Evolutionary conservation across 1,140 invertebrate genomes (phyloP), one percentile per base, ranked within the genome.

Genomic region (Drosophila sulfurigaster): DNA sequence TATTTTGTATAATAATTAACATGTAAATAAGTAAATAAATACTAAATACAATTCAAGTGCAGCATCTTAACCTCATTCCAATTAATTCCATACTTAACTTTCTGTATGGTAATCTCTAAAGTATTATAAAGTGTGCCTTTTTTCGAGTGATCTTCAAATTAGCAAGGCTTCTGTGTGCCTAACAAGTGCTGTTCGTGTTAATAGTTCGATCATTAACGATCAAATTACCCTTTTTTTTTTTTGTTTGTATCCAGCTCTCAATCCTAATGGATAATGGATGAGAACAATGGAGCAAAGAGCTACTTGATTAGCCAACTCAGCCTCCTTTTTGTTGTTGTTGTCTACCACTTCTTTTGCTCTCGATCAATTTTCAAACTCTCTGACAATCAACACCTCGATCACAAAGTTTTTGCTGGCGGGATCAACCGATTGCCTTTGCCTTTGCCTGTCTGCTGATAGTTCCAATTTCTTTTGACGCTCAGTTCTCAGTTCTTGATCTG

Each of bases 361-460:
- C 28, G 63, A 54, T 60, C 51, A 41, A 57, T 45, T 67, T 59
- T 32, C 54, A 58, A 25, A 66, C 35, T 59, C 62, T 66, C 43
- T 41, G 49, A 68, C 71, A 69, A 74, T 74, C 57, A 69, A 74
- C 65, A 69, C 49, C 71, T 74, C 71, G 71, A 74, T 62, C 57
- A 57, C 30, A 30, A 74, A 68, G 64, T 73, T 73, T 25, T 54
- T 46, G 32, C 70, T 51, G 32, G 25, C 45, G 38, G 52, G 43
- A 66, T 72, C 7, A 66, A 45, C 46, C 11, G 56, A 73, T 73
- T 57, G 32, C 15, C 48, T 46, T 74, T 74, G 30, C 41, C n/a
- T n/a, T 2, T 30, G 41, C 13, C 28, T 41, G 32, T 16, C 35
- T 70, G 58, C 32, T 66, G 75, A 78, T 78, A 78, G 75, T 78